Base-by-base conservation (phyloP, 2,888 invertebrate genomes). In the Heliconius aoede region DNA sequence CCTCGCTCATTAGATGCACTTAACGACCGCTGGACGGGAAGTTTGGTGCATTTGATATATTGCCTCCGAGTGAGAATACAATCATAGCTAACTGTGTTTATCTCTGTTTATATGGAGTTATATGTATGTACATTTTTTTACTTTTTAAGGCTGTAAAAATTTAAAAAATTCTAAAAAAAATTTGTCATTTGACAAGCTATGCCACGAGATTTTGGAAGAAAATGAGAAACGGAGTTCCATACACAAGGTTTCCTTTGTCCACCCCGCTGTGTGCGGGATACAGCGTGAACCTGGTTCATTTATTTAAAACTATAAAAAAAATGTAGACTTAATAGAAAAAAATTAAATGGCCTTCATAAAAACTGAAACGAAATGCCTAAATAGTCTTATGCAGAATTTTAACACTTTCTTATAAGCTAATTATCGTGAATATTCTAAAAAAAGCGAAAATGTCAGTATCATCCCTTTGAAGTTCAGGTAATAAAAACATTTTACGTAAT, bases 1-100 rank as follows among this genome's bases (percentile, higher is more conserved):
- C 69, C 69, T 69, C 55, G 69, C 69, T 69, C 69, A 55, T 69
- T 69, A 69, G 69, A 69, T 69, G 69, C 69, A 69, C 69, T 69
- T 55, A 69, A 30, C 69, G 69, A 55, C 69, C 69, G 30, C 69
- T 69, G 55, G 69, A 69, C 32, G 69, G 69, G 69, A 69, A 55
- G 69, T 69, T 69, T 69, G 69, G 69, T 55, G 69, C 69, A 69
- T 69, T 69, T 69, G 69, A 69, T 69, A 69, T 69, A 69, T 69
- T 69, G 24, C 51, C 69, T 55, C 15, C 30, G 69, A 51, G 51
- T 69, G 46, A 55, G 32, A 69, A 69, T 32, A 55, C 51, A 55
- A 55, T 55, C 30, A 69, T 30, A 30, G 7, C n/a, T 69, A 55
- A 55, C 51, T 69, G 13, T 32, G n/a, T n/a, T 69, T 30, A 30